Evolutionary conservation across 37 sponge, comb jelly and placozoan genomes (phyloP).

Genomic region (Geodia barretti): DNA sequence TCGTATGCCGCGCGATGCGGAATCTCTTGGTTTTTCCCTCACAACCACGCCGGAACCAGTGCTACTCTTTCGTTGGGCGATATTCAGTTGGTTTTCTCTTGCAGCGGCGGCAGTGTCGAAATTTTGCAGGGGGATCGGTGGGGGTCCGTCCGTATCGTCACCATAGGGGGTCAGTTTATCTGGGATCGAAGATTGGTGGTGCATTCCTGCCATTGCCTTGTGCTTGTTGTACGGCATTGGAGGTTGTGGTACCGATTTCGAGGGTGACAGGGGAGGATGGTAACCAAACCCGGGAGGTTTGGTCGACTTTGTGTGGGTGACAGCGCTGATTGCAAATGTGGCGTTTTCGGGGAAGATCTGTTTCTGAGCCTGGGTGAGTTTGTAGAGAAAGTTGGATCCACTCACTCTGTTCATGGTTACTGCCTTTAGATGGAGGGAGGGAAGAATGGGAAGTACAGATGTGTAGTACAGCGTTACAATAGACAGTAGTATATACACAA

Average conservation of each 20-base stretch:
- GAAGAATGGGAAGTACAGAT: no score
- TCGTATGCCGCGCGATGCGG: not conserved
- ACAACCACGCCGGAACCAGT: not conserved
- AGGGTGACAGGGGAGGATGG: not conserved
- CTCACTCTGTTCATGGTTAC: not conserved
- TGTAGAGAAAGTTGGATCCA: not conserved
- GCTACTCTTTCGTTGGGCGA: not conserved
- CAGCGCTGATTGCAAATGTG: not conserved
- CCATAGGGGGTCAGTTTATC: not conserved
- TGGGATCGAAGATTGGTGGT: not conserved
- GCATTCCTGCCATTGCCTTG: not conserved
- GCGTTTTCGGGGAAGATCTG: not conserved
- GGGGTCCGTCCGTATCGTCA: not conserved
- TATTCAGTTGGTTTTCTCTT: not conserved
- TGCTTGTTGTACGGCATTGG: not conserved
- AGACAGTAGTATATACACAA: no score
- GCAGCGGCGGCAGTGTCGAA: not conserved
- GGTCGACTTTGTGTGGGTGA: not conserved
- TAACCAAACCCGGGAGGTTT: no score
- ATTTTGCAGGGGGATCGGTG: slow-evolving; percentile 15
- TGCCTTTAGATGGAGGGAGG: no score
- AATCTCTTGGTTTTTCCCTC: not conserved
- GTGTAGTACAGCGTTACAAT: not conserved
- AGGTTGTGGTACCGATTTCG: not conserved
- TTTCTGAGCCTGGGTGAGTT: not conserved